Base-by-base conservation (phyloP, 2,113 vertebrate genomes). In the Clinocottus analis region DNA sequence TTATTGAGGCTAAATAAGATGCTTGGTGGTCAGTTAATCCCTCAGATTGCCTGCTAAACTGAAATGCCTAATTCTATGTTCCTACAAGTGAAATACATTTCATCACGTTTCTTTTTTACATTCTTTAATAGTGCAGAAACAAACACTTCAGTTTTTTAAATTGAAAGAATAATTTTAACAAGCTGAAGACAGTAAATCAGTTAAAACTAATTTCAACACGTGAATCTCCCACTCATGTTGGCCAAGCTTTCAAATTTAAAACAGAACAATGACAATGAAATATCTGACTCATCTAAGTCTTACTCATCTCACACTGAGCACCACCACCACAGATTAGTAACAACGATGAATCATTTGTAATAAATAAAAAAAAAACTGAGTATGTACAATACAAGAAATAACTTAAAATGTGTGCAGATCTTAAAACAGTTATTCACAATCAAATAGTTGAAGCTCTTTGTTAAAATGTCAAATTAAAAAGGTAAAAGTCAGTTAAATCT, bases 391-490 rank as follows among this genome's bases (percentile, higher is more conserved):
- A 62, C n/a, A n/a, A n/a, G n/a, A n/a, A n/a, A n/a, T n/a, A n/a
- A n/a, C n/a, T n/a, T n/a, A n/a, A n/a, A n/a, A n/a, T n/a, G 23
- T 39, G 39, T 60, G 35, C 7, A 23, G 10, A 7, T n/a, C 53
- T 35, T 14, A 37, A 67, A 66, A 68, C 1, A 7, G 11, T 62
- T 60, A 1, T 61, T 35, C 41, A 0, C 12, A 5, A 60, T 59
- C 13, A 41, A 59, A 33, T 0, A 60, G 4, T 56, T 11, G 51
- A 53, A 69, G 13, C n/a, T 23, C 27, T 79, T 75, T 29, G 21
- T 58, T 51, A 74, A 78, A 82, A 80, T 47, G 62, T 5, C 33
- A 70, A 59, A 82, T 62, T n/a, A 55, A 75, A 77, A 75, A 72
- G 35, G 1, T 68, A 3, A 58, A 71, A 39, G 78, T 43, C 1